These are phyloP conservation scores for Laticauda laticaudata DNA, from an alignment of 2,113 vertebrate genomes.

Conservation along the genomic window DNA sequence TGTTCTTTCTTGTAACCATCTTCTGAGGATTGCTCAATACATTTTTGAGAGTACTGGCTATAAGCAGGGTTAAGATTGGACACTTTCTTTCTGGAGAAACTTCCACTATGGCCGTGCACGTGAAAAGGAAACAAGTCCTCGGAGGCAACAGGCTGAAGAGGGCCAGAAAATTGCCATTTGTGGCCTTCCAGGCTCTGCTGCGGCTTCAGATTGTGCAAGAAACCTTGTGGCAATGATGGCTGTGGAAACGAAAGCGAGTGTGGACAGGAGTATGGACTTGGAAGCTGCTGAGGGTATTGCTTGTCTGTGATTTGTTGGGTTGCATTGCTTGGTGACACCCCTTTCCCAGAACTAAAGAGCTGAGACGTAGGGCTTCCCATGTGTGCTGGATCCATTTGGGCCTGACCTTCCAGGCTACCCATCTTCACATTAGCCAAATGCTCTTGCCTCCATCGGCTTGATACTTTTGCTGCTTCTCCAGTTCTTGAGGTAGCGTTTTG, in stretches of 20 bases:
- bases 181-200: constrained; percentile 89
- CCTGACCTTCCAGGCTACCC: constrained; percentile 81
- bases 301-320: constrained; percentile 80
- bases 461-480: constrained; percentile 84
- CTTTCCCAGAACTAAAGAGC: constrained; percentile 83
- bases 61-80: constrained; percentile 86
- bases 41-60: constrained; percentile 89
- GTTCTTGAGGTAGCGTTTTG: constrained; percentile 88
- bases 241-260: constrained; percentile 91
- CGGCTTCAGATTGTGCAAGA: constrained; percentile 87
- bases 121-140: constrained; percentile 91
- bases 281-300: constrained; percentile 81
- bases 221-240: constrained; percentile 86
- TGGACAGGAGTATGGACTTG: constrained; percentile 81
- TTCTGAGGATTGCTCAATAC: constrained; percentile 84
- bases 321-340: constrained; percentile 75
- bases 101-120: constrained; percentile 80
- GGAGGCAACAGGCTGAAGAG: constrained; percentile 81
- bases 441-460: constrained; percentile 91
- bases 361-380: constrained; percentile 75
- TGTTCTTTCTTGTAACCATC: constrained; percentile 93
- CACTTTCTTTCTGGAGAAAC: constrained; percentile 89
- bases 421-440: constrained; percentile 82
- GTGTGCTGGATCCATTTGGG: constrained; percentile 80
- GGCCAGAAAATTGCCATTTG: constrained; percentile 88